A percentile compares a stretch with the other conserved stretches of the same genome.
Conservation (phyloP, 2,113 vertebrate species). For the Ceuthmochares aereus region DNA sequence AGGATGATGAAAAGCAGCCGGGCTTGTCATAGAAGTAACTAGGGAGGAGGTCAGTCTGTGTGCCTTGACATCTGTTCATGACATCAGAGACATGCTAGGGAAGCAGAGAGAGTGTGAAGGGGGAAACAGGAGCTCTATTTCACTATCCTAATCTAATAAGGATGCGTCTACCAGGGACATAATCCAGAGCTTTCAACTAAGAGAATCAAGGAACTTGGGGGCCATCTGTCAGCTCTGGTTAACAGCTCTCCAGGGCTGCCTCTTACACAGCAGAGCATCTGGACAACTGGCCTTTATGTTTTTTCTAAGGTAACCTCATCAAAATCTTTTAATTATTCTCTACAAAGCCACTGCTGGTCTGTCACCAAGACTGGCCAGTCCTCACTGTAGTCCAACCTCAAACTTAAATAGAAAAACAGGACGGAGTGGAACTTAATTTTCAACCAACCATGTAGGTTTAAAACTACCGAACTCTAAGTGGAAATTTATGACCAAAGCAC, state of each 20-base stretch:
- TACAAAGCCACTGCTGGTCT: background rate
- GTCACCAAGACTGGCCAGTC: background rate
- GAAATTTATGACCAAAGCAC: background rate
- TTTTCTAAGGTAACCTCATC: background rate
- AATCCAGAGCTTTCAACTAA: constrained; percentile 5
- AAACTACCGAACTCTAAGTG: background rate
- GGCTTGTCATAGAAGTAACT: background rate
- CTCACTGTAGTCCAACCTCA: background rate
- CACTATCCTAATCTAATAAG: constrained; percentile 2
- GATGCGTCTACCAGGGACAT: background rate
- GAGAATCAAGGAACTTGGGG: background rate
- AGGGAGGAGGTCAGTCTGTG: background rate
- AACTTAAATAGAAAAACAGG: background rate
- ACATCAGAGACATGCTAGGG: background rate
- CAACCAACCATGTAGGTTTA: background rate
- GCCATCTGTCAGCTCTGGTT: constrained; percentile 3
- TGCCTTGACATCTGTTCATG: background rate
- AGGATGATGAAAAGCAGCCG: background rate
- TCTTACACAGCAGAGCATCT: background rate
- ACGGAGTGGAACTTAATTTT: background rate
- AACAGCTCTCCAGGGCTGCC: background rate
- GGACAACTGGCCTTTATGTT: background rate
- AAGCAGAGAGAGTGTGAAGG: background rate
- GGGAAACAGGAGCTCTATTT: background rate
- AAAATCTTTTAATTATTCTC: constrained; percentile 5